Conservation (phyloP, 2,888 invertebrate species). For the Galerucella pusilla region DNA sequence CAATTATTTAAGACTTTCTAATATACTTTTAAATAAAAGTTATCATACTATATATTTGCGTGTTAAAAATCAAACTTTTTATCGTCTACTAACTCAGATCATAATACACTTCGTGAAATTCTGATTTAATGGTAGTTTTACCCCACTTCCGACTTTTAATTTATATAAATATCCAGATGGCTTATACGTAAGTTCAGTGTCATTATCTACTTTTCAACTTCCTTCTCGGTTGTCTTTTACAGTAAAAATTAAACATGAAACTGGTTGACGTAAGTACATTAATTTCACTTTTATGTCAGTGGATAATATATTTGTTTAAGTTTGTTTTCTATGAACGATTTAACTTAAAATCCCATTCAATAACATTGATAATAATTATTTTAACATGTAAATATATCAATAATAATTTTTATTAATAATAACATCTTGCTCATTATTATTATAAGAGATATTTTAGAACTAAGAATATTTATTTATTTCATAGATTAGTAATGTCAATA, state of each 20-base stretch:
- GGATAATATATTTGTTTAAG: no score
- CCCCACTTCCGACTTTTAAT: constrained; percentile 22
- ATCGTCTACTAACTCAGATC: constrained; percentile 19
- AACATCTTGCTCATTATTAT: no score
- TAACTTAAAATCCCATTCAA: no score
- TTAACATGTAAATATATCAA: no score
- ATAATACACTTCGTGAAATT: constrained; percentile 28
- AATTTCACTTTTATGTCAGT: constrained; percentile 15
- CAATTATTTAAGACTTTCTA: constrained; percentile 1
- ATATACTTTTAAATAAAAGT: constrained; percentile 4
- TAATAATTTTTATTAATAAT: no score
- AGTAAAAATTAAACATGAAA: constrained; percentile 25
- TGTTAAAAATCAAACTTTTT: constrained; percentile 23
- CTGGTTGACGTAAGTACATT: constrained; percentile 32
- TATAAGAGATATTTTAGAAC: no score
- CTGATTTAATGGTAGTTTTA: not conserved
- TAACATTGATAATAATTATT: no score
- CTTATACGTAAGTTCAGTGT: constrained; percentile 20
- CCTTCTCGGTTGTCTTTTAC: constrained; percentile 10
- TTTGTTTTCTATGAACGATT: no score
- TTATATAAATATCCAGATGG: constrained; percentile 26
- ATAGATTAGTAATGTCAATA: no score
- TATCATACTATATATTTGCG: constrained; percentile 10
- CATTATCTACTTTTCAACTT: constrained; percentile 13
- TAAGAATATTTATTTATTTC: no score